Percentiles rank a stretch among this genome's conserved stretches.
Conservation (phyloP, 1,140 invertebrate genomes). For the Metaphire vulgaris region DNA sequence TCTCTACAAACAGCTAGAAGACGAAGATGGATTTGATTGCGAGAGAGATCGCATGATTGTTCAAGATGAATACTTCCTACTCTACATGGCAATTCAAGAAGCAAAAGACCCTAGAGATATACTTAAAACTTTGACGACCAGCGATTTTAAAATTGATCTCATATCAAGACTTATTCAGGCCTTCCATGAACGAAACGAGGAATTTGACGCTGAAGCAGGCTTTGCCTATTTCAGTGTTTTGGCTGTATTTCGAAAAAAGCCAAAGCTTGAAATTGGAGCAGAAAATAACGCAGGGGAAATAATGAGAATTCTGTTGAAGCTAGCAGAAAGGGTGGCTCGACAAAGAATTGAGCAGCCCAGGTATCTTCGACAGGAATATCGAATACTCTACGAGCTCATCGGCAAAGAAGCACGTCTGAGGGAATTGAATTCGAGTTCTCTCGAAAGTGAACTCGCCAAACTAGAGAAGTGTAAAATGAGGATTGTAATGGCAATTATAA, state of each 20-base stretch:
- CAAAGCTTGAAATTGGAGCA: neutral
- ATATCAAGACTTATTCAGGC: neutral
- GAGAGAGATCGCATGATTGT: neutral
- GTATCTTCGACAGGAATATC: too few species aligned
- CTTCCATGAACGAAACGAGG: neutral
- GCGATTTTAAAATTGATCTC: neutral
- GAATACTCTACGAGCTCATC: too few species aligned
- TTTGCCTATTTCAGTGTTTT: neutral
- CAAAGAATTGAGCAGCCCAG: neutral
- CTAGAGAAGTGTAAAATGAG: too few species aligned
- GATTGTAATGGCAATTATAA: too few species aligned
- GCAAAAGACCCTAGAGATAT: neutral
- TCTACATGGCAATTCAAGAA: neutral
- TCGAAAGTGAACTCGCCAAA: too few species aligned
- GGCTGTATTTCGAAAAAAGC: neutral
- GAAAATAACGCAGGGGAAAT: neutral
- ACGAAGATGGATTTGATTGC: neutral
- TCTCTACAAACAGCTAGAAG: neutral
- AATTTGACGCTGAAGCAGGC: neutral
- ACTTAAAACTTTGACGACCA: neutral
- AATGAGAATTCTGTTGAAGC: neutral
- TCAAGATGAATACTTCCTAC: neutral
- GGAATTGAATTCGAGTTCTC: too few species aligned
- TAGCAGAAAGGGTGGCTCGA: neutral
- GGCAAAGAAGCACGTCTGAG: too few species aligned